Conservation (phyloP, 1,140 invertebrate genomes). For the Caerostris extrusa region DNA sequence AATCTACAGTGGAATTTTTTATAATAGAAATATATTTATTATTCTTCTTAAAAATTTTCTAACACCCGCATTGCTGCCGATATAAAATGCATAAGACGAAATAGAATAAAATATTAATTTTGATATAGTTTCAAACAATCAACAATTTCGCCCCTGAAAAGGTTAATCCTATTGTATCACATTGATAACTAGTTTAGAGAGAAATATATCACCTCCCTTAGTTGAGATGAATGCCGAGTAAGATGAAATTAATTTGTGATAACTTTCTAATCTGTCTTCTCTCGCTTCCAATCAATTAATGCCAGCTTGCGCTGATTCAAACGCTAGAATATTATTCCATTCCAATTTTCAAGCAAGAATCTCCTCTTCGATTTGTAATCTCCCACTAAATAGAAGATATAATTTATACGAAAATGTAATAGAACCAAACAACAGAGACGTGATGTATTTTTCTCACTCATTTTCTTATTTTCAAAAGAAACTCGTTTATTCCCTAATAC, state of each 20-base stretch:
- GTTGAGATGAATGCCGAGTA: neutral
- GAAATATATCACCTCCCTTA: neutral
- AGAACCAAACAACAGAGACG: too few species aligned
- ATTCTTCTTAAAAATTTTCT: too few species aligned
- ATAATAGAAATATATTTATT: too few species aligned
- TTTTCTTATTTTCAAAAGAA: neutral
- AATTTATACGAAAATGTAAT: slow-evolving; percentile 1
- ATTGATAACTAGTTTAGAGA: too few species aligned
- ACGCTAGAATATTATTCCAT: neutral
- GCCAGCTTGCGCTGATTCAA: neutral
- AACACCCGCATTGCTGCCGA: too few species aligned
- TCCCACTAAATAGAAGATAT: neutral
- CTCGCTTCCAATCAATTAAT: slow-evolving; percentile 5
- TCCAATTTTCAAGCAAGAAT: neutral
- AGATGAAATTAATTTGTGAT: slow-evolving; percentile 5
- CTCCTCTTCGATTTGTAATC: neutral
- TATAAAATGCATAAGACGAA: too few species aligned
- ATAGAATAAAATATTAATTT: too few species aligned
- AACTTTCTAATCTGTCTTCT: neutral
- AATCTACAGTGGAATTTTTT: too few species aligned
- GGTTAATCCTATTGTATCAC: too few species aligned
- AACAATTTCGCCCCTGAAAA: too few species aligned
- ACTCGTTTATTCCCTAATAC: neutral
- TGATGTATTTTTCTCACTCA: neutral
- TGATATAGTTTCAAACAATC: too few species aligned